A percentile compares a stretch with the other conserved stretches of the same genome.
Conservation (phyloP, 2,888 invertebrate genomes). For the Patella caerulea region DNA sequence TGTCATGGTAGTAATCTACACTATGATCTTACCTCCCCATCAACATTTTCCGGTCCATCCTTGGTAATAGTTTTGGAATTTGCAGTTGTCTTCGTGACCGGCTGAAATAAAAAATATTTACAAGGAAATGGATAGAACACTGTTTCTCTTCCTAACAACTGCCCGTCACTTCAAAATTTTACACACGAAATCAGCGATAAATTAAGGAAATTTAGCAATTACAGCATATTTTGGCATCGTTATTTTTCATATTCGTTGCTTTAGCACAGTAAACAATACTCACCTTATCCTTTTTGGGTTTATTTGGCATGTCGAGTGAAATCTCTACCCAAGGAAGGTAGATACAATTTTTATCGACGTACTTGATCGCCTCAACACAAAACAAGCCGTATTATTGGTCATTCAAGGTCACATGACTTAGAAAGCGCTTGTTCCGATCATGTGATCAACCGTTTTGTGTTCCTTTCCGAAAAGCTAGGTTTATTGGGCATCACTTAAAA, state of each 20-base stretch:
- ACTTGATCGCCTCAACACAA: slow-evolving; percentile 56
- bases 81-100: slow-evolving; percentile 56
- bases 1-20: slow-evolving; percentile 3
- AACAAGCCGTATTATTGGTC: slow-evolving; percentile 63
- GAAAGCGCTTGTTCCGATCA: slow-evolving; percentile 22
- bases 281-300: slow-evolving; percentile 67
- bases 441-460: slow-evolving; percentile 16
- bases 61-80: slow-evolving; percentile 57
- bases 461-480: too few species aligned
- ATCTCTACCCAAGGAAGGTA: slow-evolving; percentile 39
- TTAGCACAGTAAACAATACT: slow-evolving; percentile 14
- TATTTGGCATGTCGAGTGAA: slow-evolving; percentile 63
- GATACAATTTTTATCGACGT: slow-evolving; percentile 42
- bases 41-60: slow-evolving; percentile 61
- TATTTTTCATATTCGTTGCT: not conserved
- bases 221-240: not conserved
- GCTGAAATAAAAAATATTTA: slow-evolving; percentile 47
- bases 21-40: slow-evolving; percentile 56
- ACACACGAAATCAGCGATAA: slow-evolving; percentile 6
- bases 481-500: too few species aligned
- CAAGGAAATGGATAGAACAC: slow-evolving; percentile 1
- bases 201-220: not conserved
- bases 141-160: slow-evolving; percentile 29
- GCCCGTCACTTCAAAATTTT: slow-evolving; percentile 26
- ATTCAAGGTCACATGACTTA: slow-evolving; percentile 54